phyloP scores from a whole-genome alignment of 2,797 vertebrate genomes.

The Alosa sapidissima region DNA sequence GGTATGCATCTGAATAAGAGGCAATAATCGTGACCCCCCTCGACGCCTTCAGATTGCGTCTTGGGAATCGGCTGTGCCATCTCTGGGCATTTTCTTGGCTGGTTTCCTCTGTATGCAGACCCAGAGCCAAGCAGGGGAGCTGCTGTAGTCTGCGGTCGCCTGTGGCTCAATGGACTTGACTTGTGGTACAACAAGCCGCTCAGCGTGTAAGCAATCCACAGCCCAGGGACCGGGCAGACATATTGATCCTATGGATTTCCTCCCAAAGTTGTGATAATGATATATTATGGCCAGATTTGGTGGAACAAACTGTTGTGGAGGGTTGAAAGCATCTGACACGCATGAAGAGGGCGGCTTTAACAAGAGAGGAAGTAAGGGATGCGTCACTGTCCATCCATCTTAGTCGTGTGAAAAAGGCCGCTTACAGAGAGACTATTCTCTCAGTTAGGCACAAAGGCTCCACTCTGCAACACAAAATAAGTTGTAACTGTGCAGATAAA shows the following conservation, averaged over 20 bases:
- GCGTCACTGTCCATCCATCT: not conserved
- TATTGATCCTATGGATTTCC: constrained; percentile 87
- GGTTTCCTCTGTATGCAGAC: constrained; percentile 54
- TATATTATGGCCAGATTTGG: constrained; percentile 83
- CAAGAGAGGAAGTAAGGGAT: not conserved
- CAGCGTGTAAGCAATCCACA: constrained; percentile 81
- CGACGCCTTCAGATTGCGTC: not conserved
- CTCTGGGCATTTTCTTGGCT: constrained; percentile 51
- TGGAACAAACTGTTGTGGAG: constrained; percentile 75
- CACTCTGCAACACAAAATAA: not conserved
- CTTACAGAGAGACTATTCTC: not conserved
- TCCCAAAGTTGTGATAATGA: constrained; percentile 87
- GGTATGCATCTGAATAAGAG: not conserved
- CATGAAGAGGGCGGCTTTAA: constrained; percentile 64
- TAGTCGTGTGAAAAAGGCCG: not conserved
- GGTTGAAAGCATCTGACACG: constrained; percentile 79
- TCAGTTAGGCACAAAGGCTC: not conserved
- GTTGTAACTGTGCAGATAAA: not conserved
- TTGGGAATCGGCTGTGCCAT: constrained; percentile 42
- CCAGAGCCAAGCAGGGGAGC: constrained; percentile 45
- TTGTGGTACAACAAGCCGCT: constrained; percentile 76
- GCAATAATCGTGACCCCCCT: not conserved
- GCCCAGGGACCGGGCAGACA: constrained; percentile 79
- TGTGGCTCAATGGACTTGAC: constrained; percentile 74
- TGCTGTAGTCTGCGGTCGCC: constrained; percentile 61